Base-by-base conservation (phyloP, 2,888 invertebrate species). In the Drosophila leonis region DNA sequence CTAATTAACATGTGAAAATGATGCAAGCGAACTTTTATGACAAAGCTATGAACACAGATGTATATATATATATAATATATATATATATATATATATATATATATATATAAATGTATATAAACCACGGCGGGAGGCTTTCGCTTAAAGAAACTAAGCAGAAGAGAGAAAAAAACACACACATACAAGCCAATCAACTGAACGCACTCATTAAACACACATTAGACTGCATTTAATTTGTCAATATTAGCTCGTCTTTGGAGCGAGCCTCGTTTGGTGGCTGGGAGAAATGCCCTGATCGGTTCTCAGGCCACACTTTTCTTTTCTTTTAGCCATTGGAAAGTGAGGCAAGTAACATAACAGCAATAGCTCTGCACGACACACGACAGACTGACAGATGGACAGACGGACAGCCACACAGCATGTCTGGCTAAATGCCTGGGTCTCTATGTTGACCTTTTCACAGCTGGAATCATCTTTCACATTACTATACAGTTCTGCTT, bases 211-310 rank as follows among this genome's bases (percentile, higher is more conserved):
- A 88, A 90, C 67, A 72, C 86, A 83, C 84, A 90, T 86, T 86
- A 88, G 82, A 70, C 87, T 86, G 87, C 70, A 83, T 90, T 86
- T 83, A 90, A 86, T 86, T 90, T 86, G 90, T 86, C 89, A 86
- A 86, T 90, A 86, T 86, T 90, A 79, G 87, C 86, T 65, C 62
- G 70, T 56, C 35, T 46, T 20, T 49, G 39, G 55, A 4, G 44
- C 37, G 64, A 46, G 44, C 48, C 52, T 71, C 15, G 39, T 10
- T 59, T 33, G 39, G 41, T 55, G 39, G 33, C 48, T 52, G 57
- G 44, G 66, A 68, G 81, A 80, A 80, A 82, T 69, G 75, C 44
- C 48, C 55, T 42, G 78, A 64, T 66, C 57, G 65, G 88, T 88
- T 88, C 86, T 90, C 86, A 81, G 82, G 78, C 79, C 62, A 57